Conservation (phyloP, 2,797 vertebrate species). For the Pyrrhura leucotis region DNA sequence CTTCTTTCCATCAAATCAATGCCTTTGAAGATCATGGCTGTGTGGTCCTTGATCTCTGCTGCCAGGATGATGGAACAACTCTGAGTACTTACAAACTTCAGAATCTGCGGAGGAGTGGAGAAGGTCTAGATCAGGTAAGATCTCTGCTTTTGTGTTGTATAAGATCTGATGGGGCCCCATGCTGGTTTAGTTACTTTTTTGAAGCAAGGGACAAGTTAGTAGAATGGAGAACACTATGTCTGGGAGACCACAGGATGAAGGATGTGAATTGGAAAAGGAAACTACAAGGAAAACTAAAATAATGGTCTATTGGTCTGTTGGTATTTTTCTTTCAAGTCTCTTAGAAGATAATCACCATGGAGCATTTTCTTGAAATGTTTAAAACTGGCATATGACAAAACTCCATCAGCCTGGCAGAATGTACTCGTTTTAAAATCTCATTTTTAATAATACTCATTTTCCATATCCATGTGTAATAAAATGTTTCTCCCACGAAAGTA, state of each 20-base stretch:
- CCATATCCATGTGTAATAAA: neutral
- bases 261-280: neutral
- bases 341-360: neutral
- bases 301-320: neutral
- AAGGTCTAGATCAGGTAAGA: conserved; percentile 74
- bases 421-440: neutral
- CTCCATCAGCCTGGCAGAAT: neutral
- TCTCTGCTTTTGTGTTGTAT: too few species aligned
- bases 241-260: neutral
- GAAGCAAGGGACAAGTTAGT: neutral
- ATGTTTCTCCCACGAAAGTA: neutral
- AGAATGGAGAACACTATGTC: accelerated
- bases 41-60: conserved; percentile 90
- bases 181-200: neutral
- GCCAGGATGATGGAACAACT: conserved; percentile 82
- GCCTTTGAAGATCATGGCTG: conserved; percentile 90
- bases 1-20: conserved; percentile 93
- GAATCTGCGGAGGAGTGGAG: conserved; percentile 87
- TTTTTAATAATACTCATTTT: neutral
- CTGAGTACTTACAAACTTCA: conserved; percentile 85
- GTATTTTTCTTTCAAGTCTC: neutral
- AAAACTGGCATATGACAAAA: neutral
- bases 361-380: neutral
- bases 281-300: neutral
- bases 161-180: neutral